Conservation (phyloP, 2,113 vertebrate genomes). For the Aegithalos caudatus region DNA sequence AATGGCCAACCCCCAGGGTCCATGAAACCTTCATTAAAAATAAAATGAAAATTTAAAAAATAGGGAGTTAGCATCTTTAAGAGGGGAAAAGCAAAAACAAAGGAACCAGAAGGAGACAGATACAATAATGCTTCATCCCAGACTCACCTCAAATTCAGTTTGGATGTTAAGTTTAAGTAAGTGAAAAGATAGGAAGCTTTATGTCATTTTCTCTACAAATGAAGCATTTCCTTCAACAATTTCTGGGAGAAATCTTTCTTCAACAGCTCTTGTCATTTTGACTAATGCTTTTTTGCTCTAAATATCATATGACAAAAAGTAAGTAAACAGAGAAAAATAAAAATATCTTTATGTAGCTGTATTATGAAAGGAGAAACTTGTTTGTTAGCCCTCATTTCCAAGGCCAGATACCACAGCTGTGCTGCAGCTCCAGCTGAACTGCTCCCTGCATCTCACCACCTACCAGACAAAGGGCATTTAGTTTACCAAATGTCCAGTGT, state of each 20-base stretch:
- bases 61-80: background rate
- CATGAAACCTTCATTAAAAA: background rate
- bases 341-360: background rate
- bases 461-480: slow-evolving; percentile 2
- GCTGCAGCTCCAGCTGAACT: slow-evolving; percentile 11
- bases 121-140: background rate
- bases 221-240: background rate
- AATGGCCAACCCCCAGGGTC: background rate
- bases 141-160: background rate
- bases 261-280: background rate
- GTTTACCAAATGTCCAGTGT: background rate
- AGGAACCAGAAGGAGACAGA: background rate
- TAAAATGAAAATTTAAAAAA: background rate
- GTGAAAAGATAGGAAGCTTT: background rate
- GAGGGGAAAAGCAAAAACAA: background rate
- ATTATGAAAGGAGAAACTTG: slow-evolving; percentile 27
- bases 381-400: background rate
- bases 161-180: background rate
- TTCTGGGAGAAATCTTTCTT: background rate
- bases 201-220: background rate
- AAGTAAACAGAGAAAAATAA: background rate
- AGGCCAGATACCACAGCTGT: slow-evolving; percentile 17
- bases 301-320: background rate
- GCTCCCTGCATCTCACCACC: background rate
- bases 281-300: background rate